These are phyloP conservation scores for Hydrozoanthus gracilis DNA, from an alignment of 92 coral and sea anemone species.

Conservation along the genomic window DNA sequence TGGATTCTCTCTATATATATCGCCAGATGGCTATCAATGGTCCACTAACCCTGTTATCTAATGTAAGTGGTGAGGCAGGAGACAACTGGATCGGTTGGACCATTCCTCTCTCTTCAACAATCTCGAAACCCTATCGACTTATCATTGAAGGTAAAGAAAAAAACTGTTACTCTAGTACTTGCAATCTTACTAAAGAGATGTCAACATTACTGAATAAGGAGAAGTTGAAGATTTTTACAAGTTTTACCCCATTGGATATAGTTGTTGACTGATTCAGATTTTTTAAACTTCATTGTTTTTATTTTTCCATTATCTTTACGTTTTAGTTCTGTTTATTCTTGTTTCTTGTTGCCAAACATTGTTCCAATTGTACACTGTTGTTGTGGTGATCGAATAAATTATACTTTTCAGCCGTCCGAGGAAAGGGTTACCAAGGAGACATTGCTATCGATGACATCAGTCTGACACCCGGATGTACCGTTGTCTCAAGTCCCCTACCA, in stretches of 20 bases:
- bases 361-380: no score
- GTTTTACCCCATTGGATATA: no score
- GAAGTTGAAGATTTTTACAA: no score
- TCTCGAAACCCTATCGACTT: constrained; percentile 76
- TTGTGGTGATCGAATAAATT: not conserved
- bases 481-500: constrained; percentile 71
- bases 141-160: constrained; percentile 86
- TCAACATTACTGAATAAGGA: no score
- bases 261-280: no score
- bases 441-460: constrained; percentile 96
- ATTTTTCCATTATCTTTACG: no score
- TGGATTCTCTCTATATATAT: constrained; percentile 83
- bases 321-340: no score
- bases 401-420: constrained; percentile 74
- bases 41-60: constrained; percentile 58
- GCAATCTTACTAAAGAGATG: no score
- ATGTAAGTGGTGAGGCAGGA: constrained; percentile 79
- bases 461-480: constrained; percentile 69
- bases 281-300: no score
- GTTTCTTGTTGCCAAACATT: no score
- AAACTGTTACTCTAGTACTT: not conserved
- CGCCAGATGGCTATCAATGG: constrained; percentile 76
- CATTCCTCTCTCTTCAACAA: constrained; percentile 55
- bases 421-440: constrained; percentile 85
- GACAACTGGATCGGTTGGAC: constrained; percentile 85